These are phyloP conservation scores for Chalcis sispes DNA, from an alignment of 2,888 invertebrate species.

Conservation along the genomic window DNA sequence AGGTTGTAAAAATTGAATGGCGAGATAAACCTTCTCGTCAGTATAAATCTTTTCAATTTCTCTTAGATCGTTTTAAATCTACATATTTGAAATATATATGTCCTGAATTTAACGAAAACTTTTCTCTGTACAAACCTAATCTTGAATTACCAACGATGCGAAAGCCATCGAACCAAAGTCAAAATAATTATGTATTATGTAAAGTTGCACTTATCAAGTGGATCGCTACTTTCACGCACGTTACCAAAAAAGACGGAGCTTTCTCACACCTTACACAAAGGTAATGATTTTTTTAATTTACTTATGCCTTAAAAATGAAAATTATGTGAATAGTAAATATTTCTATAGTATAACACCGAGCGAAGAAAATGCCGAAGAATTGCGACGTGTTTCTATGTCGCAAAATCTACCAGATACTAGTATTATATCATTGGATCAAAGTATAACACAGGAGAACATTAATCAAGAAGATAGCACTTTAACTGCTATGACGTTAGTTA, in stretches of 20 bases:
- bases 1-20: slow-evolving; percentile 92
- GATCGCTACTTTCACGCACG: slow-evolving; percentile 88
- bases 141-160: slow-evolving; percentile 87
- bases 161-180: slow-evolving; percentile 79
- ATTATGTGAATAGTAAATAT: neutral
- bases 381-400: slow-evolving; percentile 75
- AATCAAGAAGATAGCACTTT: slow-evolving; percentile 73
- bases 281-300: slow-evolving; percentile 57
- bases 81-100: slow-evolving; percentile 94
- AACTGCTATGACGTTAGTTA: slow-evolving; percentile 83
- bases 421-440: slow-evolving; percentile 68
- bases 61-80: slow-evolving; percentile 93
- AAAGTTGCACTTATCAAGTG: slow-evolving; percentile 93
- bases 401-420: slow-evolving; percentile 71
- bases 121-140: slow-evolving; percentile 89
- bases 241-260: slow-evolving; percentile 81
- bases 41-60: slow-evolving; percentile 91
- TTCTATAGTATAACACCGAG: slow-evolving; percentile 71
- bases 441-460: slow-evolving; percentile 65
- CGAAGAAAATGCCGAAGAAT: slow-evolving; percentile 74
- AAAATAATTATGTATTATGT: slow-evolving; percentile 81
- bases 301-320: slow-evolving; percentile 3
- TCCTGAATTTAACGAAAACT: slow-evolving; percentile 88
- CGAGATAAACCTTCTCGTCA: slow-evolving; percentile 88
- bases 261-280: slow-evolving; percentile 70